Evolutionary conservation across 2,113 vertebrate species (phyloP), one percentile per base, ranked within the genome.

Genomic region (Oxyura jamaicensis): DNA sequence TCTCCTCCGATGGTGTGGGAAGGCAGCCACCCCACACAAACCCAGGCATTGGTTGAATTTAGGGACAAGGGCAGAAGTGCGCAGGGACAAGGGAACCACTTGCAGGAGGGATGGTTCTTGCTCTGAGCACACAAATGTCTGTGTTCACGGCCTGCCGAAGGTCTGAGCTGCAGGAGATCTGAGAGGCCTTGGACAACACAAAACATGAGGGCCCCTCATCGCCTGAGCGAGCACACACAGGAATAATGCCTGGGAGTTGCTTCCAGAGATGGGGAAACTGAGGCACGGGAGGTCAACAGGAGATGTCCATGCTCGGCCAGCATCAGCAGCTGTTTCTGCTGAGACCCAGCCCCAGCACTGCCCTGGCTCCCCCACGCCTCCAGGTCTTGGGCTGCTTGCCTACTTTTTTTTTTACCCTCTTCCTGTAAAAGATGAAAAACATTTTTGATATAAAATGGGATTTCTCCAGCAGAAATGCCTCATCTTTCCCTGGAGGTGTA

Each of bases 211-310:
- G 4, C 23, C 25, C 42, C 28, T n/a, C 26, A 58, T 0, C 2
- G 13, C 0, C 0, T 65, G n/a, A 91, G 11, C 0, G 1, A 90
- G 29, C 46, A 25, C 2, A 4, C 11, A 39, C 8, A 46, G 55
- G 22, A 59, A 5, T 69, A 59, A 77, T 11, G 48, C 11, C 7
- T 3, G 2, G 1, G 9, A 6, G 8, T 11, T 53, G 53, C 36
- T 83, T 93, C 66, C 41, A 71, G 46, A 83, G 14, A 75, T 6
- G 23, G 31, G 31, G 52, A 94, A 93, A 95, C 56, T 35, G 82
- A 97, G 77, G 52, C 59, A 90, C 0, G 0, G n/a, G 31, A 77
- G 33, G 10, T 69, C 19, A 73, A 46, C 19, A 22, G 0, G 9
- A 66, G 14, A 8, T 35, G 26, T 12, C 39, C 19, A 55, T 0